Percentiles rank a stretch among this genome's conserved stretches.
These are phyloP conservation scores for Micrasema longulum DNA, from an alignment of 1,140 invertebrate species.

Conservation along the genomic window DNA sequence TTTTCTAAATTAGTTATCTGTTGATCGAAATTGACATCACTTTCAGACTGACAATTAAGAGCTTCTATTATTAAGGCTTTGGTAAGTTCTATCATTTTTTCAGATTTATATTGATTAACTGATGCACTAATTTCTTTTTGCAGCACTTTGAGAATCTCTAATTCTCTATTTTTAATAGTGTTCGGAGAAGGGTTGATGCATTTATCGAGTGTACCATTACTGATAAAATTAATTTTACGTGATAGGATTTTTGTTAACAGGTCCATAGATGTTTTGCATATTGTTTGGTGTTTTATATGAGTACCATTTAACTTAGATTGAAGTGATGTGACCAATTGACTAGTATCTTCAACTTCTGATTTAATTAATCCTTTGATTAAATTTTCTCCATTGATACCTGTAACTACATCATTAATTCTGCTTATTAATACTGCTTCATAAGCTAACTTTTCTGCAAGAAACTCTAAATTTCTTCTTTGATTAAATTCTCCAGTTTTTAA, in stretches of 20 bases:
- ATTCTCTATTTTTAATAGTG: constrained; percentile 62
- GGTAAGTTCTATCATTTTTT: constrained; percentile 76
- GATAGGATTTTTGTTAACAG: constrained; percentile 75
- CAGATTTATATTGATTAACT: constrained; percentile 74
- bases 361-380: constrained; percentile 69
- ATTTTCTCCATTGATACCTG: constrained; percentile 66
- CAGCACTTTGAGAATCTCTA: constrained; percentile 72
- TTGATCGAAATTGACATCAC: constrained; percentile 58
- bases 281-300: constrained; percentile 66
- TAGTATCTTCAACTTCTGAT: constrained; percentile 77
- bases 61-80: constrained; percentile 75
- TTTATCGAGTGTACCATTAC: constrained; percentile 57
- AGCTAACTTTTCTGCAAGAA: constrained; percentile 80
- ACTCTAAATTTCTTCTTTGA: constrained; percentile 73
- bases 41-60: constrained; percentile 68
- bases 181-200: constrained; percentile 58
- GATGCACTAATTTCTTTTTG: constrained; percentile 72
- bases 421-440: constrained; percentile 79
- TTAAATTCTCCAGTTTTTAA: constrained; percentile 74
- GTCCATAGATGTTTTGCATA: constrained; percentile 70
- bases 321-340: constrained; percentile 77
- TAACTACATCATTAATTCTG: constrained; percentile 71
- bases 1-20: constrained; percentile 60
- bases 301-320: constrained; percentile 74
- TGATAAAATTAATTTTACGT: constrained; percentile 68